These are phyloP conservation scores for Austrolebias charrua DNA, from an alignment of 2,797 vertebrate species.

Conservation along the genomic window DNA sequence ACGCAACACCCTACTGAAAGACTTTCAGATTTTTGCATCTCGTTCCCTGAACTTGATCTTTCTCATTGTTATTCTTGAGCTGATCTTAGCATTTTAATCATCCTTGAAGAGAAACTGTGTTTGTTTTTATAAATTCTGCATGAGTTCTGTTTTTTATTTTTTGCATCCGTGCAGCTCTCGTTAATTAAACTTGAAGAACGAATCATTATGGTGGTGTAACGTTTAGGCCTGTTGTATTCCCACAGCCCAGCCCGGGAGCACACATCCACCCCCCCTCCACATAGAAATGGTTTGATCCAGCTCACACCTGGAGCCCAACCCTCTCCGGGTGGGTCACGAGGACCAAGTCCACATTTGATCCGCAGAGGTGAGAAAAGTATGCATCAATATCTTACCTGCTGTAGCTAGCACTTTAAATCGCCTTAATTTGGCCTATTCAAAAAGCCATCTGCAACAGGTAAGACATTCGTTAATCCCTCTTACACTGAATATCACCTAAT, in stretches of 20 bases:
- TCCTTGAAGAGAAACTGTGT: conserved; percentile 26
- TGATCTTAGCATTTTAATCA: conserved; percentile 18
- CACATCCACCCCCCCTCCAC: conserved; percentile 77
- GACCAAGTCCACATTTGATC: conserved; percentile 87
- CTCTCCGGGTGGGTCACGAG: conserved; percentile 73
- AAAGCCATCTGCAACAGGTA: too few species aligned
- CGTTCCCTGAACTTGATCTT: conserved; percentile 1
- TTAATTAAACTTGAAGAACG: conserved; percentile 2
- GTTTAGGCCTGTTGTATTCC: conserved; percentile 42
- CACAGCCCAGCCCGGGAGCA: conserved; percentile 76
- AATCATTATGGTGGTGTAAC: conserved; percentile 21
- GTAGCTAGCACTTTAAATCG: too few species aligned
- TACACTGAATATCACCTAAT: too few species aligned
- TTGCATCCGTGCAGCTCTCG: conserved; percentile 17
- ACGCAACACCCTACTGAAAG: conserved; percentile 24
- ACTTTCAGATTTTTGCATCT: conserved; percentile 29
- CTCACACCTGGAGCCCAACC: conserved; percentile 71
- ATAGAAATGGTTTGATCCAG: conserved; percentile 83
- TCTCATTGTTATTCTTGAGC: conserved; percentile 14
- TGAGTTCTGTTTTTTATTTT: conserved; percentile 26
- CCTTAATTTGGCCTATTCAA: too few species aligned
- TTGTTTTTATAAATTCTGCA: conserved; percentile 24
- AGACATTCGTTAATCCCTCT: too few species aligned
- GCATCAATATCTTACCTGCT: too few species aligned
- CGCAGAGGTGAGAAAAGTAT: conserved; percentile 84